Conservation (phyloP, 2,113 vertebrate genomes). For the Orcinus orca region DNA sequence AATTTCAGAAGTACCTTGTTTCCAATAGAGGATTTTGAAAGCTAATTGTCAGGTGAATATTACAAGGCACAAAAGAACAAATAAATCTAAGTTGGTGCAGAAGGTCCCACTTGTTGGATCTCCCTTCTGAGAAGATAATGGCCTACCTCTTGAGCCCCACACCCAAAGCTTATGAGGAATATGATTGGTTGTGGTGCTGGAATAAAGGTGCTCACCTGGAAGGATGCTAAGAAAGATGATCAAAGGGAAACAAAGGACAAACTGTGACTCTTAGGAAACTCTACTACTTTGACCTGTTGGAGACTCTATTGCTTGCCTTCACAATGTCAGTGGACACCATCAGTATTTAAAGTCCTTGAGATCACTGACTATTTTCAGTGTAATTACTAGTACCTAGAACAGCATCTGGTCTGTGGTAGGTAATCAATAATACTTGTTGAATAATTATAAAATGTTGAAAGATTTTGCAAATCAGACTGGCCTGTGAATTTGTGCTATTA, state of each 20-base stretch:
- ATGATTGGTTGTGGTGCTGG: not conserved
- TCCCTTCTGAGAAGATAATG: not conserved
- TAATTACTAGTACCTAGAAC: not conserved
- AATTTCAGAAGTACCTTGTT: conserved; percentile 11
- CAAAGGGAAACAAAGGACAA: not conserved
- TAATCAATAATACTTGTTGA: not conserved
- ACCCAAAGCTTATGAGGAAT: not conserved
- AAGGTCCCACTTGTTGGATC: not conserved
- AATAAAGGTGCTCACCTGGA: not conserved
- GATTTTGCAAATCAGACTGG: not conserved
- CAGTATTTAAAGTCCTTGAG: not conserved
- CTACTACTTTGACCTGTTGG: not conserved
- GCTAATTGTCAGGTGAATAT: not conserved
- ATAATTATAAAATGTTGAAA: not conserved
- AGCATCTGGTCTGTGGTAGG: not conserved
- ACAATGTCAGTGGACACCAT: not conserved
- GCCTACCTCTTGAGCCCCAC: not conserved
- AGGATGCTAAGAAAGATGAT: not conserved
- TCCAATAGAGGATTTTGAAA: not conserved
- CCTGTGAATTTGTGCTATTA: not conserved
- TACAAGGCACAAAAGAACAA: not conserved
- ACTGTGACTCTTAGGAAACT: not conserved
- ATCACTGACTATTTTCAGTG: not conserved
- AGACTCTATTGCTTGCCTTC: not conserved
- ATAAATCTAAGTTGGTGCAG: not conserved